Conservation (phyloP, 2,113 vertebrate species). For the Origma solitaria region DNA sequence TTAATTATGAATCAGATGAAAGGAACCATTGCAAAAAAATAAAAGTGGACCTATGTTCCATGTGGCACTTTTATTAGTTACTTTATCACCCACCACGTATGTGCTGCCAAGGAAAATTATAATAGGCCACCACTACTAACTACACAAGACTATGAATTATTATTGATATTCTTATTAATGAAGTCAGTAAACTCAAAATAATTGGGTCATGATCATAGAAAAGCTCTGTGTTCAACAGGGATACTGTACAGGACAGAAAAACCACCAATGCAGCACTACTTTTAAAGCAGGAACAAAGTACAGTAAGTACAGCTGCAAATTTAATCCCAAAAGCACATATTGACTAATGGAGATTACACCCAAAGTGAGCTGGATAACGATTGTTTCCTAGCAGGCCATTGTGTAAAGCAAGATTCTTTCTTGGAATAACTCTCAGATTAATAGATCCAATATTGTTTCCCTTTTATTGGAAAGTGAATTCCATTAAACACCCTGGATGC, state of each 20-base stretch:
- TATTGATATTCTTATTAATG: conserved; percentile 68
- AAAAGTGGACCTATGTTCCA: conserved; percentile 51
- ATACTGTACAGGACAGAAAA: neutral
- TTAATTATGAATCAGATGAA: conserved; percentile 63
- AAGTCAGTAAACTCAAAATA: conserved; percentile 47
- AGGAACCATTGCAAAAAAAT: conserved; percentile 51
- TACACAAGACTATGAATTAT: conserved; percentile 45
- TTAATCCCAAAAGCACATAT: neutral
- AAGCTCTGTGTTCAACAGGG: neutral
- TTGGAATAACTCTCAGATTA: neutral
- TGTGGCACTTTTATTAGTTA: conserved; percentile 65
- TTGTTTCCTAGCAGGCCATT: neutral
- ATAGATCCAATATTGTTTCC: neutral
- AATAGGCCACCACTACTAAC: conserved; percentile 40
- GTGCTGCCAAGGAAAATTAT: conserved; percentile 62
- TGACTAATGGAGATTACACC: neutral
- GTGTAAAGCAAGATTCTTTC: neutral
- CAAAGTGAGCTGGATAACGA: neutral
- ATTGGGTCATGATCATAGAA: neutral
- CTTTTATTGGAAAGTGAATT: neutral
- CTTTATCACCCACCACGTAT: conserved; percentile 67
- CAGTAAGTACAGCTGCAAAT: neutral
- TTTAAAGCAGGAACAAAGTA: neutral
- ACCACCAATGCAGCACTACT: neutral
- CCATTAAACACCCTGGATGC: neutral